phyloP scores from a whole-genome alignment of 2,888 invertebrate genomes.

The Baccha elongata region DNA sequence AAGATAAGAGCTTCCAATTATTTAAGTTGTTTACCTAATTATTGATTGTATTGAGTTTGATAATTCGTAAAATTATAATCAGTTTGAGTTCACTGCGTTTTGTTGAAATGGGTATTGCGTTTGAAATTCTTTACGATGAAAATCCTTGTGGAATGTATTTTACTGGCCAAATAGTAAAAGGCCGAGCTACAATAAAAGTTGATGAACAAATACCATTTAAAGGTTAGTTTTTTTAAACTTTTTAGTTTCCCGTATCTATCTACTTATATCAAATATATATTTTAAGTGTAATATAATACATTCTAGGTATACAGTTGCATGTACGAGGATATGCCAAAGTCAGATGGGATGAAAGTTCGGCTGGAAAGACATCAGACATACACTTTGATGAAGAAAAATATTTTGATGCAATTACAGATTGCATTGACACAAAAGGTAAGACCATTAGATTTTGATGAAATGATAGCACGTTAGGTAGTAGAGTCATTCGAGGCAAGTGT shows the following conservation, averaged over 20 bases:
- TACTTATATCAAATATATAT: too few relatives aligned
- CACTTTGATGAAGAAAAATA: neutral
- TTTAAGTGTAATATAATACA: neutral
- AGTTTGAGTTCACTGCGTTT: too few relatives aligned
- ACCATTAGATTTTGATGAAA: too few relatives aligned
- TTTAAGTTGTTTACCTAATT: too few relatives aligned
- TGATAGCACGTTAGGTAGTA: too few relatives aligned
- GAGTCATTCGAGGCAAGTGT: too few relatives aligned
- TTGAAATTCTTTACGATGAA: conserved; percentile 78
- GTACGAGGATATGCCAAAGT: neutral
- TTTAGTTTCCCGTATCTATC: too few relatives aligned
- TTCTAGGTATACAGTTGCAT: neutral
- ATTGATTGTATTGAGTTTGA: too few relatives aligned
- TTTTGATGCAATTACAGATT: neutral
- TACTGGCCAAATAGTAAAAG: conserved; percentile 78
- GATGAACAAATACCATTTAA: neutral
- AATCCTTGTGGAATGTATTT: conserved; percentile 78
- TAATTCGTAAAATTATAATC: too few relatives aligned
- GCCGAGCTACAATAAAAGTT: neutral
- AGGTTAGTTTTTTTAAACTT: neutral
- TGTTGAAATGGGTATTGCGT: conserved; percentile 76
- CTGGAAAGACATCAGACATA: neutral
- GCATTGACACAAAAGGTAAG: too few relatives aligned
- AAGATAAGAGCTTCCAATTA: too few relatives aligned
- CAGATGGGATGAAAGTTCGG: neutral